Evolutionary conservation across 1,140 invertebrate species (phyloP).

Genomic region (Phymastichus coffea): DNA sequence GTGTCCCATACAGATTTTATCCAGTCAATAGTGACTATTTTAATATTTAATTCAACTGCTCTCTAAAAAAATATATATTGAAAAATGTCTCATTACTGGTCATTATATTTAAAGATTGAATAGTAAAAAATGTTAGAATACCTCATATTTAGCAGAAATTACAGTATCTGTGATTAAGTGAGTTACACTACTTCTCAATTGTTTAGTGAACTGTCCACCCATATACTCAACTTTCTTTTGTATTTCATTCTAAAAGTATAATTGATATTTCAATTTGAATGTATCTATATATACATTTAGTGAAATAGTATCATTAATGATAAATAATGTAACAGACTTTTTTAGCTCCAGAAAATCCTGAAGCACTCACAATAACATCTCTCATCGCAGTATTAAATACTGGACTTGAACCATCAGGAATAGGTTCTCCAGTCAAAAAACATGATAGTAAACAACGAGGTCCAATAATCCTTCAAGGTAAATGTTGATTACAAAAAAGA

Average conservation of each 20-base stretch:
- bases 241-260: constrained; percentile 61
- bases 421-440: constrained; percentile 67
- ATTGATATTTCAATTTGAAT: not conserved
- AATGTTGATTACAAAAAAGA: not conserved
- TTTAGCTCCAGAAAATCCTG: constrained; percentile 63
- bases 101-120: not conserved
- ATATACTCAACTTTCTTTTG: constrained; percentile 75
- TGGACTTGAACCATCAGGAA: constrained; percentile 74
- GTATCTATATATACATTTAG: not conserved
- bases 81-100: constrained; percentile 8
- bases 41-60: constrained; percentile 69
- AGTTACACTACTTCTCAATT: constrained; percentile 72
- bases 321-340: constrained; percentile 49
- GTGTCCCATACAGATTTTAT: constrained; percentile 76
- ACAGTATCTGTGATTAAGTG: constrained; percentile 80
- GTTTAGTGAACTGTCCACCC: constrained; percentile 75
- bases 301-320: constrained; percentile 6
- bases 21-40: constrained; percentile 79
- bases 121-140: too few relatives aligned
- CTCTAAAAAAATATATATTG: constrained; percentile 57
- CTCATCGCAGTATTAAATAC: constrained; percentile 81
- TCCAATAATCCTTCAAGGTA: constrained; percentile 68
- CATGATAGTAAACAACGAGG: constrained; percentile 78
- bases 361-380: constrained; percentile 70
- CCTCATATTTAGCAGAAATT: constrained; percentile 73